These are phyloP conservation scores for Rhegmatorhina hoffmannsi DNA, from an alignment of 2,113 vertebrate species.

Conservation along the genomic window DNA sequence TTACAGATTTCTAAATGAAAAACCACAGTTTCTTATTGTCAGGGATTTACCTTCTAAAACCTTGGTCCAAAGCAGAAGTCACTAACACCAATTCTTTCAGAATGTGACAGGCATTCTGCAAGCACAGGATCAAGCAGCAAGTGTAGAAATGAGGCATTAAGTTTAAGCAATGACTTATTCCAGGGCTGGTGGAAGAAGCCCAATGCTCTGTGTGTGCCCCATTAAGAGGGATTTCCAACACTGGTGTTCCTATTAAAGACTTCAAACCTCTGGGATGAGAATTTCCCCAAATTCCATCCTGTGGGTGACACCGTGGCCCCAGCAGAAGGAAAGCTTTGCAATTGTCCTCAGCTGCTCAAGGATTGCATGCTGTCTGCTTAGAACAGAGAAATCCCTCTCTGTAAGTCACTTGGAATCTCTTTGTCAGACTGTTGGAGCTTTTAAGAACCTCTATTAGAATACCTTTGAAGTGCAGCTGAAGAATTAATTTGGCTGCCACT, in stretches of 20 bases:
- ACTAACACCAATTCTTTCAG: background rate
- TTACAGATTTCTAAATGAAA: background rate
- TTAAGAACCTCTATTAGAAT: background rate
- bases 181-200: background rate
- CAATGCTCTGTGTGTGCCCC: background rate
- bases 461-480: background rate
- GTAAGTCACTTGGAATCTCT: background rate
- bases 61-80: background rate
- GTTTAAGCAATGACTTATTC: background rate
- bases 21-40: background rate
- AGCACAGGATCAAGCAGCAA: background rate
- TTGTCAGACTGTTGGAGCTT: background rate
- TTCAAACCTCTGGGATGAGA: background rate
- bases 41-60: background rate
- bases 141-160: background rate
- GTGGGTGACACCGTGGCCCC: background rate
- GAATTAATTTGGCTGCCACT: background rate
- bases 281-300: background rate
- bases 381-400: background rate
- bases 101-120: accelerated
- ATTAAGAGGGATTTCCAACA: background rate
- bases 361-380: background rate
- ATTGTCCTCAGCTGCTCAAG: background rate
- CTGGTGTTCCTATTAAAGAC: background rate
- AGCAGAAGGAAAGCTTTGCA: background rate